Evolutionary conservation across 2,888 invertebrate species (phyloP).

Genomic region (Phrixothrix hirtus): DNA sequence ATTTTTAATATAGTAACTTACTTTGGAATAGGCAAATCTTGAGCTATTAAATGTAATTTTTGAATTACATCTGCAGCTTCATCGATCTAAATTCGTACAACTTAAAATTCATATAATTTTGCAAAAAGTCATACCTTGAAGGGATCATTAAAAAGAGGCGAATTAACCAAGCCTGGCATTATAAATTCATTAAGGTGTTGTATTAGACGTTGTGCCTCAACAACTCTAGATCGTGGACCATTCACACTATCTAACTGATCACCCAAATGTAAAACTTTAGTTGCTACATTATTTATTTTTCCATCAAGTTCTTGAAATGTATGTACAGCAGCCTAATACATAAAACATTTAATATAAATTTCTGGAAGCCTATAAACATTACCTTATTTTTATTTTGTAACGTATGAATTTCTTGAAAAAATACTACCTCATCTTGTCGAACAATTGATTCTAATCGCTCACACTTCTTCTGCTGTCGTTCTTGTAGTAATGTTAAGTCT

Average conservation of each 20-base stretch:
- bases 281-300: slow-evolving; percentile 95
- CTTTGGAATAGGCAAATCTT: slow-evolving; percentile 89
- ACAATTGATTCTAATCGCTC: slow-evolving; percentile 78
- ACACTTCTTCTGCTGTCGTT: slow-evolving; percentile 84
- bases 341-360: background rate
- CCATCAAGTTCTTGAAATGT: slow-evolving; percentile 92
- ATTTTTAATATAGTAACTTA: slow-evolving; percentile 49
- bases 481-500: slow-evolving; percentile 72
- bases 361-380: slow-evolving; percentile 19
- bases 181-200: slow-evolving; percentile 92
- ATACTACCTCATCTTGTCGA: slow-evolving; percentile 83
- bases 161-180: slow-evolving; percentile 79
- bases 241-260: slow-evolving; percentile 97
- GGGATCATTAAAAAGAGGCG: slow-evolving; percentile 85
- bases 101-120: slow-evolving; percentile 1
- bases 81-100: slow-evolving; percentile 67
- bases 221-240: slow-evolving; percentile 90
- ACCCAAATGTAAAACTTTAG: slow-evolving; percentile 96
- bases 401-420: slow-evolving; percentile 78
- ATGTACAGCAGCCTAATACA: slow-evolving; percentile 73
- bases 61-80: slow-evolving; percentile 98
- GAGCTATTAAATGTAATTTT: slow-evolving; percentile 92
- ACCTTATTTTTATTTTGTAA: slow-evolving; percentile 87
- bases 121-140: slow-evolving; percentile 62
- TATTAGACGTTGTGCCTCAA: slow-evolving; percentile 92